Evolutionary conservation across 1,140 invertebrate species (phyloP), one percentile per base, ranked within the genome.

Genomic region (Megalopta genalis): DNA sequence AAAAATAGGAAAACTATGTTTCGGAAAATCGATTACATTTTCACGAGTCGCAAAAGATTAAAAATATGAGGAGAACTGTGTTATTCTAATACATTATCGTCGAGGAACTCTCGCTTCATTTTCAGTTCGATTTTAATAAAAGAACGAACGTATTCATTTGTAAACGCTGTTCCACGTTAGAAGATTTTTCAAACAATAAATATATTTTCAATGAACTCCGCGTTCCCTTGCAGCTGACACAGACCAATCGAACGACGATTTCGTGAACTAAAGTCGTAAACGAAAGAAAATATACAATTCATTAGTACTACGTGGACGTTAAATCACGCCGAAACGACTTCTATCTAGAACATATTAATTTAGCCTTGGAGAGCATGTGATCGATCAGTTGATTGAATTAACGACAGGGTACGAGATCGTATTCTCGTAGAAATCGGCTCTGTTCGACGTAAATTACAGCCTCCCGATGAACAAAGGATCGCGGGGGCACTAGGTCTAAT

Each of bases 401-500:
- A 18, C 8, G 54, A 57, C 21, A 57, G n/a, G 18, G 54, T n/a
- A 27, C 10, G 25, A 62, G 21, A 32, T 32, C 16, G 2, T 42
- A 27, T 42, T 59, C 23, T 42, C 14, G 21, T 18, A 60, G 32
- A 52, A 60, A 42, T 49, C 12, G 14, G 21, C 12, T 14, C 10
- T 10, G 21, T 0, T 27, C 0, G 32, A 0, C 10, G 32, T 68
- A 59, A 77, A 60, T 77, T 69, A 69, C 59, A n/a, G 74, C 39
- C 60, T 77, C 25, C 37, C n/a, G 27, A 32, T 27, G 25, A 59
- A 66, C 49, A 18, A 39, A 23, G 27, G 42, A n/a, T 16, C 49
- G 6, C n/a, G 46, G 21, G 12, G 62, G 21, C 27, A n/a, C 5
- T 62, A 74, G 79, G 52, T 57, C 79, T 68, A 82, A 86, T 86